phyloP scores from a whole-genome alignment of 2,888 invertebrate genomes.

The Craniophora ligustri region DNA sequence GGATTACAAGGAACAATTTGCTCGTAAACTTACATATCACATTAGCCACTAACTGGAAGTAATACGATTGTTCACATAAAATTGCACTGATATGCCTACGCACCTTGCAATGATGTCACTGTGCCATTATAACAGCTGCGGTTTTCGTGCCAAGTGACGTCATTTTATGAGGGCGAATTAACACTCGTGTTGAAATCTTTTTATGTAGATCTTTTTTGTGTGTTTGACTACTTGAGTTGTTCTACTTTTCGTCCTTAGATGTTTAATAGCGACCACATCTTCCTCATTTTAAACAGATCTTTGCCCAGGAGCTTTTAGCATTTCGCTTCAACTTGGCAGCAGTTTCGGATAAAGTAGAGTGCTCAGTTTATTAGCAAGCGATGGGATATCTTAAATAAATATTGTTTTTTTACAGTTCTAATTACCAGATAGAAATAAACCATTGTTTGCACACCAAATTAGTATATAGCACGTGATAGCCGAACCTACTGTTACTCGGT shows the following conservation, averaged over 20 bases:
- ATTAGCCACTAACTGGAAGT: constrained; percentile 48
- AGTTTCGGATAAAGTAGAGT: constrained; percentile 2
- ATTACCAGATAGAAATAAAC: neutral
- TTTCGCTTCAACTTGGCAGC: constrained; percentile 19
- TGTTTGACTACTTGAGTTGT: constrained; percentile 5
- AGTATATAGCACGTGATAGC: neutral
- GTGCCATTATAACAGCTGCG: constrained; percentile 56
- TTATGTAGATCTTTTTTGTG: constrained; percentile 12
- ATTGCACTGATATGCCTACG: constrained; percentile 57
- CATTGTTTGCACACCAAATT: neutral
- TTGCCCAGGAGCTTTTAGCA: neutral
- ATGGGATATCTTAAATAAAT: too few species aligned
- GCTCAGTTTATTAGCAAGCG: too few species aligned
- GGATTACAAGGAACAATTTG: constrained; percentile 37
- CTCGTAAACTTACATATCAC: constrained; percentile 47
- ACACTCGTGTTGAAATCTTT: constrained; percentile 34
- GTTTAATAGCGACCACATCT: neutral
- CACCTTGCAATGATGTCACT: constrained; percentile 65
- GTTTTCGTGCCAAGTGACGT: constrained; percentile 79
- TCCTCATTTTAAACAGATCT: neutral
- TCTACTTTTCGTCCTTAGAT: constrained; percentile 11
- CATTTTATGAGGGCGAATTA: constrained; percentile 65
- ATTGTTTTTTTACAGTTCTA: neutral
- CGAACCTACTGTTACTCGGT: constrained; percentile 8
- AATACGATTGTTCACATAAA: constrained; percentile 51